Evolutionary conservation across 2,113 vertebrate genomes (phyloP).

Genomic region (Sapajus apella): DNA sequence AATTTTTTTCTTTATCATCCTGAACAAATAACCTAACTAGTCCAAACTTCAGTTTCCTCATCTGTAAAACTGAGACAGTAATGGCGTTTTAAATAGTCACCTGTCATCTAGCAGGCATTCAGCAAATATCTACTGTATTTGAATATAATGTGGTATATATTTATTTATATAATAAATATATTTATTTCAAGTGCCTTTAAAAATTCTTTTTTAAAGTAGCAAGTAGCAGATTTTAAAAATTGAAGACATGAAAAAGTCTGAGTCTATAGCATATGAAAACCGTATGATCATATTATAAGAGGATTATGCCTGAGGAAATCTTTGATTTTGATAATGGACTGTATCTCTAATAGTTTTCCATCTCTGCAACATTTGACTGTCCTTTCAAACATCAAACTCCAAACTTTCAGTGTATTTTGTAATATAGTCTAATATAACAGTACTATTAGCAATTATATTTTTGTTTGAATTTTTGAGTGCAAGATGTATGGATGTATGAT

Average conservation of each 20-base stretch:
- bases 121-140: neutral
- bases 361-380: neutral
- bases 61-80: neutral
- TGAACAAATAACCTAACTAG: neutral
- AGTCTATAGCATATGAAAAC: neutral
- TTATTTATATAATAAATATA: neutral
- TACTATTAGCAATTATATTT: neutral
- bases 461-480: conserved; percentile 20
- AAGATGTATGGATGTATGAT: neutral
- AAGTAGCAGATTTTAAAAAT: conserved; percentile 7
- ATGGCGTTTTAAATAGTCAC: neutral
- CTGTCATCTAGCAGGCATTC: neutral
- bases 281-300: neutral
- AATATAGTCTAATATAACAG: neutral
- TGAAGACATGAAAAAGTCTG: neutral
- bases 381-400: conserved; percentile 7
- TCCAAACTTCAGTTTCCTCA: neutral
- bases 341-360: neutral
- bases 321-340: conserved; percentile 13
- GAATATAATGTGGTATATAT: neutral
- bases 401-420: neutral
- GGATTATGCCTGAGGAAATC: neutral
- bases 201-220: neutral
- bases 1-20: conserved; percentile 25
- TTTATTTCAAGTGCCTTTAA: neutral